Evolutionary conservation across 2,888 invertebrate species (phyloP).

Genomic region (Limulus polyphemus): DNA sequence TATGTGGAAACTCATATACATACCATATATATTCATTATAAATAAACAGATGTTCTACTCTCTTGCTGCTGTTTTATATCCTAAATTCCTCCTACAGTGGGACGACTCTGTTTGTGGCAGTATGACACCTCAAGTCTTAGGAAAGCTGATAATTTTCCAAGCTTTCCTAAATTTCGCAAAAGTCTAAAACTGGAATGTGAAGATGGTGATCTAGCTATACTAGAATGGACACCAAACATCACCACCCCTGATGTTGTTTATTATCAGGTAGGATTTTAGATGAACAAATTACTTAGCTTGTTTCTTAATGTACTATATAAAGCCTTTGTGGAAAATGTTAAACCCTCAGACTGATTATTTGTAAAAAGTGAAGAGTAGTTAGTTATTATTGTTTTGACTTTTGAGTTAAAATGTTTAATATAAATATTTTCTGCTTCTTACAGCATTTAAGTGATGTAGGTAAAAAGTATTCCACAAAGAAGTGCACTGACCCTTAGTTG

Average conservation of each 20-base stretch:
- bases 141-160: conserved; percentile 60
- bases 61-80: background rate
- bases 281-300: background rate
- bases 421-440: no score
- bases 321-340: no score
- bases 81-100: conserved; percentile 34
- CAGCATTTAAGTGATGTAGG: no score
- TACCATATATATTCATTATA: no score
- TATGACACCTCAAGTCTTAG: conserved; percentile 54
- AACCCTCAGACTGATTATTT: no score
- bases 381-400: no score
- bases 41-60: background rate
- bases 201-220: conserved; percentile 51
- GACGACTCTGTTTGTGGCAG: conserved; percentile 60
- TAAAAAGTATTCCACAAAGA: no score
- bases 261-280: conserved; percentile 33
- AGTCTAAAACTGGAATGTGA: conserved; percentile 58
- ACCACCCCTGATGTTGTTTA: conserved; percentile 86
- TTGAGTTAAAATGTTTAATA: no score
- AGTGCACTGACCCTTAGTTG: no score
- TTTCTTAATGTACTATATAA: no score
- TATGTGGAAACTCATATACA: no score
- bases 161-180: conserved; percentile 73
- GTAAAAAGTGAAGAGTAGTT: no score
- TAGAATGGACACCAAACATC: conserved; percentile 71